Conservation (phyloP, 2,888 invertebrate genomes). For the Empis livida region DNA sequence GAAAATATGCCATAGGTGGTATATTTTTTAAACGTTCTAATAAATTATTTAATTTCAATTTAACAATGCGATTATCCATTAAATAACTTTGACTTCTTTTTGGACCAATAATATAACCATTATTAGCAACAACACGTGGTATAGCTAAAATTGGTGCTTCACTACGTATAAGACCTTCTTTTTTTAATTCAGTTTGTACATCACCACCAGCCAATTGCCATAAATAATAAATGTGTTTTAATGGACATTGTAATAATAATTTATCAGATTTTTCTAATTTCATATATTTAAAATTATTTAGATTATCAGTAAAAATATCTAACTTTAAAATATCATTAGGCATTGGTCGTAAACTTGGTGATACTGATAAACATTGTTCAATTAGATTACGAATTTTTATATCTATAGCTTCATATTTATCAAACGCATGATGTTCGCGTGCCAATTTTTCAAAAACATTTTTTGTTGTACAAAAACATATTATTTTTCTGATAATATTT, state of each 20-base stretch:
- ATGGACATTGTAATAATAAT: slow-evolving; percentile 38
- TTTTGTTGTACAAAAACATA: slow-evolving; percentile 39
- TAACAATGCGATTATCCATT: slow-evolving; percentile 57
- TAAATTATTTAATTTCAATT: slow-evolving; percentile 54
- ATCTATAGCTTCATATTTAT: slow-evolving; percentile 20
- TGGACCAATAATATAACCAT: slow-evolving; percentile 72
- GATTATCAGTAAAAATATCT: slow-evolving; percentile 39
- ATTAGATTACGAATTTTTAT: slow-evolving; percentile 40
- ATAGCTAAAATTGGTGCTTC: slow-evolving; percentile 69
- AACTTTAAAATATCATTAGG: slow-evolving; percentile 46
- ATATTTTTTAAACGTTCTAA: slow-evolving; percentile 64
- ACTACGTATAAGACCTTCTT: slow-evolving; percentile 78
- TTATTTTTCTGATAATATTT: slow-evolving; percentile 55
- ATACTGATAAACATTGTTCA: slow-evolving; percentile 57
- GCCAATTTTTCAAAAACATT: slow-evolving; percentile 57
- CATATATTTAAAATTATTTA: slow-evolving; percentile 22
- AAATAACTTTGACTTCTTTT: slow-evolving; percentile 59
- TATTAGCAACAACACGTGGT: slow-evolving; percentile 69
- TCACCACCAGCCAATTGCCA: slow-evolving; percentile 96
- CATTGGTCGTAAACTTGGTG: slow-evolving; percentile 46
- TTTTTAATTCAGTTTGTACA: slow-evolving; percentile 77
- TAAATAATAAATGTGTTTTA: slow-evolving; percentile 81
- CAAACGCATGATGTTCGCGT: slow-evolving; percentile 57
- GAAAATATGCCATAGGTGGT: slow-evolving; percentile 67
- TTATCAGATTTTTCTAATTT: slow-evolving; percentile 30